phyloP scores from a whole-genome alignment of 53 echinoderm and acorn worm species.

The Mesocentrotus franciscanus region DNA sequence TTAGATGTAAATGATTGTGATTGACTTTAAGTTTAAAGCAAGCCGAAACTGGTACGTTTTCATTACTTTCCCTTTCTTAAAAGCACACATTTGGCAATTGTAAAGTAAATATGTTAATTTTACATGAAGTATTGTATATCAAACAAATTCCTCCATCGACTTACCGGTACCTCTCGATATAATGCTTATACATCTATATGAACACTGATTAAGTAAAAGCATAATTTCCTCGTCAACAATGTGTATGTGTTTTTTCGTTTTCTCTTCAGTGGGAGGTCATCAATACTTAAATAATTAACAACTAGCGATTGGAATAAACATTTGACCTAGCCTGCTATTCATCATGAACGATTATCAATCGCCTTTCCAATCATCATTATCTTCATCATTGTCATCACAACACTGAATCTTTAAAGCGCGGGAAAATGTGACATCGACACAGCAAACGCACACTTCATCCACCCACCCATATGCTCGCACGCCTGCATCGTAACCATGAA shows the following conservation, averaged over 20 bases:
- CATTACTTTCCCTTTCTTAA: neutral
- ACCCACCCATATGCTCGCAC: constrained; percentile 39
- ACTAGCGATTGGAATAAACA: neutral
- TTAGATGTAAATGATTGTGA: constrained; percentile 55
- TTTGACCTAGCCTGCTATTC: neutral
- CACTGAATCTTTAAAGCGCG: constrained; percentile 33
- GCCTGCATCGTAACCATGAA: neutral
- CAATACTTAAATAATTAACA: neutral
- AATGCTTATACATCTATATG: too few species aligned
- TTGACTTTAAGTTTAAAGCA: constrained; percentile 13
- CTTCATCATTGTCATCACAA: constrained; percentile 11
- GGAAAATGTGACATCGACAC: constrained; percentile 46
- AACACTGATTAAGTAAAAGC: neutral
- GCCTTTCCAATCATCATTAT: constrained; percentile 3
- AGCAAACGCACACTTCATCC: neutral
- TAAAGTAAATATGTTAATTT: neutral
- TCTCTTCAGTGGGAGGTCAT: neutral
- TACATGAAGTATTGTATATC: too few species aligned
- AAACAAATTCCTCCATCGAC: neutral
- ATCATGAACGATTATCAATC: neutral
- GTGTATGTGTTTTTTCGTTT: neutral
- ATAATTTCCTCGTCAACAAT: neutral
- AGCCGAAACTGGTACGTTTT: neutral
- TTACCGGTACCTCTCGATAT: neutral
- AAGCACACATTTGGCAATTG: neutral